Evolutionary conservation across 2,797 vertebrate species (phyloP), one percentile per base, ranked within the genome.

Genomic region (Lepidocolaptes lacrymiger): DNA sequence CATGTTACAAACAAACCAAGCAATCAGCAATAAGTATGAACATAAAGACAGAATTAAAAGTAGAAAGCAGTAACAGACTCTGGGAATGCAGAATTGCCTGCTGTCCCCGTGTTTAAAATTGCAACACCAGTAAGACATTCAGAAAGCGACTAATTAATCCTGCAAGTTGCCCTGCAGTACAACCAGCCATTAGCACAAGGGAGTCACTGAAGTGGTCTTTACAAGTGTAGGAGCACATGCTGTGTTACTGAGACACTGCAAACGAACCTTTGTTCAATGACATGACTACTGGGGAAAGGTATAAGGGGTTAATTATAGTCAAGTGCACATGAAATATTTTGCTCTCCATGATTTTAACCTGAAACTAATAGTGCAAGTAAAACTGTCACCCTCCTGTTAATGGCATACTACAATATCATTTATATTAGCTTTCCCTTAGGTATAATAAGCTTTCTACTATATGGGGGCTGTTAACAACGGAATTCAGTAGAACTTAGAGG

Each of bases 271-370:
- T 85, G 44, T 63, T 79, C 93, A 95, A 86, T 32, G 15, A 48
- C 46, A 32, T 59, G 54, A 85, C 73, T 80, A 28, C 6, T 2
- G 41, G 55, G 55, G 48, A 79, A 78, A 88, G 63, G 58, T 36
- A 15, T 44, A 91, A 95, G 56, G 85, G 88, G 85, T 93, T 95
- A 94, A 96, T 85, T 78, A 88, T 22, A 93, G 77, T 56, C 76
- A 95, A 91, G 16, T 43, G 52, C 48, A 88, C 32, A 46, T 69
- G 62, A 93, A 92, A 84, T 92, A 93, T 69, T 96, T 86, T 90
- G 51, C 32, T 84, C 73, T 69, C 79, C 39, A 4, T 52, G 59
- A 88, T 93, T 94, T 88, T 91, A 92, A 92, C 79, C 69, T 96
- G 89, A 91, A 95, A 94, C 59, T 80, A 88, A 94, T 63, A 88